Evolutionary conservation across 2,113 vertebrate species (phyloP), one percentile per base, ranked within the genome.

Genomic region (Gnathonemus longibarbis): DNA sequence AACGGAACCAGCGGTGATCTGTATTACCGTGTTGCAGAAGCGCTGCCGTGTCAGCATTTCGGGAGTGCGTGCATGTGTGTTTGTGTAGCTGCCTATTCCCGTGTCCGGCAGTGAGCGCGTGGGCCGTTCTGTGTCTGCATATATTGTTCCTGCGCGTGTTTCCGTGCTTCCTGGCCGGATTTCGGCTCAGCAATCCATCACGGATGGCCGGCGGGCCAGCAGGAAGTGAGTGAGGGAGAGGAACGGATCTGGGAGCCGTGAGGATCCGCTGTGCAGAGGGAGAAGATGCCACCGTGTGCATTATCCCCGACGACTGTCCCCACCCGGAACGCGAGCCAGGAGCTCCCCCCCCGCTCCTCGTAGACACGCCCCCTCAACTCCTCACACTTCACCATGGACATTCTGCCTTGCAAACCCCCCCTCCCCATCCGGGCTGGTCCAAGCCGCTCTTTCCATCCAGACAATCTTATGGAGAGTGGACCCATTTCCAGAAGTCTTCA

Each of bases 401-500:
- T 88, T 87, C 49, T 85, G 85, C 88, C 52, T 80, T 0, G 48
- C 89, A 58, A 66, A 48, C 48, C 46, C 7, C 49, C 49, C 31
- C 53, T 46, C 48, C n/a, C 70, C 53, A 89, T 62, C 48, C 21
- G 31, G 88, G 80, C 21, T 90, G n/a, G n/a, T n/a, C n/a, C n/a
- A n/a, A n/a, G n/a, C 89, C 86, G 0, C 31, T 87, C 84, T 90
- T 42, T 88, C 91, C 90, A 93, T 92, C 90, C 86, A 90, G 93
- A 91, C 90, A 91, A 90, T 92, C 93, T 92, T 91, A 92, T 87
- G 50, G 90, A 53, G 27, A 46, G 87, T 27, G 80, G 15, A 24
- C 90, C 74, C 56, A 70, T 88, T 91, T 92, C 91, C 90, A 92
- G 84, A 90, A 91, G 6, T 80, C 88, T 91, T 92, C 5, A 46